Base-by-base conservation (phyloP, 1,140 invertebrate genomes). In the Nilaparvata lugens region DNA sequence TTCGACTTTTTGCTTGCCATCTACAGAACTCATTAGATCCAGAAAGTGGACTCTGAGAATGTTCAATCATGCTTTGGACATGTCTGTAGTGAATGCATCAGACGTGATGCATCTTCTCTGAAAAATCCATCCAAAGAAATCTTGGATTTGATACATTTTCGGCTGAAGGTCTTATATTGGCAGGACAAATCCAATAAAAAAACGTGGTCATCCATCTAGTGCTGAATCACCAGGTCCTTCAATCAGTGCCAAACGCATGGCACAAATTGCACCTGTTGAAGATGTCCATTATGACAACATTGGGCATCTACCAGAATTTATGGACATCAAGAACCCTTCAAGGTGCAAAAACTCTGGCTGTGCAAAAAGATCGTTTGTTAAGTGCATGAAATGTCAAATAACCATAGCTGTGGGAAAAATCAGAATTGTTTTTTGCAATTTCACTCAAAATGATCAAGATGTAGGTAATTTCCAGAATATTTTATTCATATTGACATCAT, bases 1-100 rank as follows among this genome's bases (percentile, higher is more conserved):
- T 57, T 60, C 25, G 70, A 70, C 48, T 61, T 60, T 35, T 40
- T 69, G 11, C 62, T 67, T 18, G 62, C 64, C 21, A 40, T 58
- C n/a, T 66, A 65, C 23, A 55, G 54, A 42, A 60, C 21, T 60
- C 60, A 56, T 65, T 3, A n/a, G 58, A 35, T 65, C 63, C 6
- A 43, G 43, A 11, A 65, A 64, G 54, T 62, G 62, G 64, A 65
- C 64, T 5, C 13, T 64, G 4, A 16, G 56, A n/a, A 18, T 65
- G 18, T 58, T 65, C 40, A 24, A 13, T 11, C 64, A 64, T 62
- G 13, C 62, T 0, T 21, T 61, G 25, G 64, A 65, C 56, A 21
- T 65, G 48, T 54, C 54, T 11, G 24, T 35, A 1, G 45, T 31
- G 4, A 64, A 65, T 54, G 7, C 23, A 23, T 65, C 43, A 24